Evolutionary conservation across 2,797 vertebrate species (phyloP).

Genomic region (Poeciliopsis gracilis): DNA sequence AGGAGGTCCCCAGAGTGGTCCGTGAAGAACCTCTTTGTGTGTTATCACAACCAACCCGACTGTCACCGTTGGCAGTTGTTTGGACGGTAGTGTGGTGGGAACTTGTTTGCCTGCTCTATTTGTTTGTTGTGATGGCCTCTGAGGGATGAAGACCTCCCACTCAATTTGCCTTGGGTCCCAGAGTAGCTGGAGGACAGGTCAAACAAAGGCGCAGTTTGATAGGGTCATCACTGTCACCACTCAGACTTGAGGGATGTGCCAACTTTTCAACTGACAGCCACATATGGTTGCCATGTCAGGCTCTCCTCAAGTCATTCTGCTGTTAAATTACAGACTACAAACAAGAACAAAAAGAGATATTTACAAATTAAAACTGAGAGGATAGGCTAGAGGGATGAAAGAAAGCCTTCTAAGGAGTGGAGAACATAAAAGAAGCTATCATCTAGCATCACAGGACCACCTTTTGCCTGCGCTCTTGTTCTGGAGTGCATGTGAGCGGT

Average conservation of each 20-base stretch:
- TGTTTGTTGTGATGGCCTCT: conserved; percentile 74
- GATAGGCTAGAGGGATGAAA: conserved; percentile 43
- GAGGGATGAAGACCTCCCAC: conserved; percentile 54
- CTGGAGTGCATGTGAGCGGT: conserved; percentile 64
- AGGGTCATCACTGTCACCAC: conserved; percentile 71
- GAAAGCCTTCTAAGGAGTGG: conserved; percentile 58
- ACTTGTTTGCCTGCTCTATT: conserved; percentile 73
- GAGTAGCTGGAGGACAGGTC: conserved; percentile 70
- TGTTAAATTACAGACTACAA: conserved; percentile 46
- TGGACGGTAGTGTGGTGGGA: conserved; percentile 68
- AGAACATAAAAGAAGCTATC: conserved; percentile 64
- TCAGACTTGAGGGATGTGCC: conserved; percentile 63
- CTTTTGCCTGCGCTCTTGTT: conserved; percentile 62
- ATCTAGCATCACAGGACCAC: conserved; percentile 69
- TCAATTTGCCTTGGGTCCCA: conserved; percentile 68
- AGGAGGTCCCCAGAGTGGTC: conserved; percentile 48
- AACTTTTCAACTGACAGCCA: conserved; percentile 69
- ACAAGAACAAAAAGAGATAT: conserved; percentile 49
- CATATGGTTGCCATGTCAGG: conserved; percentile 70
- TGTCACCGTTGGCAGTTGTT: conserved; percentile 72
- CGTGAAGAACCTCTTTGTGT: conserved; percentile 66
- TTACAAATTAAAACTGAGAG: conserved; percentile 58
- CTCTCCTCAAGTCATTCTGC: conserved; percentile 60
- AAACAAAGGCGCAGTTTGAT: conserved; percentile 74
- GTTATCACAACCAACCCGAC: conserved; percentile 68